Evolutionary conservation across 2,113 vertebrate species (phyloP), one percentile per base, ranked within the genome.

Genomic region (Crotalus tigris): DNA sequence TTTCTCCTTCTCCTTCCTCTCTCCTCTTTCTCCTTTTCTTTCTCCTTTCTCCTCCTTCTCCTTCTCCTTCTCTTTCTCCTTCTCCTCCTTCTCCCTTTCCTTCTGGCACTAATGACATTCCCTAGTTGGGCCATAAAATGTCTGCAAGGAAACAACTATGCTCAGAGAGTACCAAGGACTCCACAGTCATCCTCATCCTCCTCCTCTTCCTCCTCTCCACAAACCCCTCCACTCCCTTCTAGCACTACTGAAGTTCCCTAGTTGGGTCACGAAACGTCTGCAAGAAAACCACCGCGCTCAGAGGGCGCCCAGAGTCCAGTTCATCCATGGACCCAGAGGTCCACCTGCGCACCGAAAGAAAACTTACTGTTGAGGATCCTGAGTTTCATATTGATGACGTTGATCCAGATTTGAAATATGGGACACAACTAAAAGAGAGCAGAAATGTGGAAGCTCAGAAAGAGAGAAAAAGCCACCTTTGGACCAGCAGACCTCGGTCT

Each of bases 371-470:
- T 95, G 64, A 97, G 92, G 26, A 96, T 46, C 0, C 93, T 92
- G 9, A 97, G 57, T 0, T 97, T 55, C 1, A 95, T 24, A 26
- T 97, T 97, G 95, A 96, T 44, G 92, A 96, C 3, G 57, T 61
- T 9, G 91, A 97, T 19, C 97, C 96, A 97, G 29, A 90, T 0
- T 1, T 89, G 91, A 92, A 97, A 93, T 0, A 96, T 0, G 0
- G 97, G 96, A 85, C 97, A 97, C 26, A 97, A 81, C 96, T 97
- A 95, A 69, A 96, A 95, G 0, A 26, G 93, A 95, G 15, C 49
- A 92, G 23, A 0, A 93, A 8, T 85, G 95, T 13, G 89, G 4
- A 55, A 7, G 17, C 0, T 0, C 29, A 93, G 92, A 91, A 92
- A 26, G 0, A 0, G 0, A 26, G 46, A 44, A 5, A 17, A 23